Conservation (phyloP, 2,888 invertebrate genomes). For the Himalopsyche japonica region DNA sequence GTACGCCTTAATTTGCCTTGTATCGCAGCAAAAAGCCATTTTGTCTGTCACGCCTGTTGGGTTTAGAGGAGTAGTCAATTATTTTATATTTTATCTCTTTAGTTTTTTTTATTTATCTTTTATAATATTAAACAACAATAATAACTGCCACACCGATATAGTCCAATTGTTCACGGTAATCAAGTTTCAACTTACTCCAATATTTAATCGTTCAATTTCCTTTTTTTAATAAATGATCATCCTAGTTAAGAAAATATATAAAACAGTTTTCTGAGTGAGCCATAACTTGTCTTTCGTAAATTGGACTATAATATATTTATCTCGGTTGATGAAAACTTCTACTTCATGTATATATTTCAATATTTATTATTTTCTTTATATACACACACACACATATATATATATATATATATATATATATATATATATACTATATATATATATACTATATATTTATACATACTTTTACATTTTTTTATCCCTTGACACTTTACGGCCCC, state of each 20-base stretch:
- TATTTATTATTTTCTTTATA: slow-evolving; percentile 2
- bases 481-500: slow-evolving; percentile 42
- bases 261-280: neutral
- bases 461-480: neutral
- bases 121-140: neutral
- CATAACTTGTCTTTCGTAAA: neutral
- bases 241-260: neutral
- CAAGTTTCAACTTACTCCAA: neutral
- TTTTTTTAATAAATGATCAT: neutral
- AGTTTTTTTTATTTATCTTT: slow-evolving; percentile 8
- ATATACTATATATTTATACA: neutral
- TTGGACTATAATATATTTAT: neutral
- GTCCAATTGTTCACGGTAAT: neutral
- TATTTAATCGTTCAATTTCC: neutral
- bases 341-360: neutral
- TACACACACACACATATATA: neutral
- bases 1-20: neutral
- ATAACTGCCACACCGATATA: neutral
- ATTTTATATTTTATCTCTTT: slow-evolving; percentile 14
- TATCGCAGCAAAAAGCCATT: slow-evolving; percentile 9
- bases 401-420: too few relatives aligned
- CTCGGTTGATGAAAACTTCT: neutral
- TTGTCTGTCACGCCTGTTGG: slow-evolving; percentile 22
- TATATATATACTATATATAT: slow-evolving; percentile 4
- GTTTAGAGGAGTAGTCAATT: slow-evolving; percentile 22